Conservation (phyloP, 2,113 vertebrate genomes). For the Diadophis punctatus region DNA sequence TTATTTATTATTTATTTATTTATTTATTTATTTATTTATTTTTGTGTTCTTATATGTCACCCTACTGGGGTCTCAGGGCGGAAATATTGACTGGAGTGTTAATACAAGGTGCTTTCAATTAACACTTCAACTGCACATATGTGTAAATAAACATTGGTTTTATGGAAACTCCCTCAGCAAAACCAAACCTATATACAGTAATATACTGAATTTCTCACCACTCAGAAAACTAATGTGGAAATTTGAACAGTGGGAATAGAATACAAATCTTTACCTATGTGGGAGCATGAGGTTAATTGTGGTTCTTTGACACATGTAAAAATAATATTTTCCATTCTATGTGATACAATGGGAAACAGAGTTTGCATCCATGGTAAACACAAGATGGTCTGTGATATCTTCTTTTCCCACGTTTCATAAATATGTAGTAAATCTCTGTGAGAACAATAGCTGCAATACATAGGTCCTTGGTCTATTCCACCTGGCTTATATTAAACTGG, state of each 20-base stretch:
- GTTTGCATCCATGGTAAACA: not conserved
- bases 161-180: not conserved
- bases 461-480: not conserved
- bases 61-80: no score
- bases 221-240: not conserved
- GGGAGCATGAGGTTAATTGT: not conserved
- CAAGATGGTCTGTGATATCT: not conserved
- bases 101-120: not conserved
- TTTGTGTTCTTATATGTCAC: no score
- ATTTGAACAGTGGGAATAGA: not conserved
- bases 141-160: not conserved
- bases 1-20: no score
- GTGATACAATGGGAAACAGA: not conserved
- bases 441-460: not conserved
- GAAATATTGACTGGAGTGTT: not conserved
- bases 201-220: not conserved
- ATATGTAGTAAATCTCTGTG: not conserved
- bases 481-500: not conserved
- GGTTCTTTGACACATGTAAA: not conserved
- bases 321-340: not conserved
- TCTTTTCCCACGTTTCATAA: not conserved
- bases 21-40: no score
- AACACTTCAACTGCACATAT: not conserved
- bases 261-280: not conserved
- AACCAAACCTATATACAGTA: not conserved